phyloP scores from a whole-genome alignment of 1,140 invertebrate genomes.

The Sitodiplosis mosellana region DNA sequence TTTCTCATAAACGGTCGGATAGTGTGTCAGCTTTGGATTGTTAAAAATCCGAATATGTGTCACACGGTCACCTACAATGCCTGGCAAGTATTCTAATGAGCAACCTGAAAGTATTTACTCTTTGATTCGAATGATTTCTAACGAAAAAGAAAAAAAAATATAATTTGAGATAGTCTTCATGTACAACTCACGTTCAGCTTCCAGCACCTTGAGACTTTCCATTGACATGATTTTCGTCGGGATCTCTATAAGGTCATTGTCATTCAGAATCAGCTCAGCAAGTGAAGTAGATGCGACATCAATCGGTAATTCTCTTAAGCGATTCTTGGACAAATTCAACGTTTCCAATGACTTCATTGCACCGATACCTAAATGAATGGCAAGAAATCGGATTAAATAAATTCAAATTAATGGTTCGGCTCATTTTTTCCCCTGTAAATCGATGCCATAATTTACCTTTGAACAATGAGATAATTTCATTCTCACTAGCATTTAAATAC shows the following conservation, averaged over 20 bases:
- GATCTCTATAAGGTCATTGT: slow-evolving; percentile 19
- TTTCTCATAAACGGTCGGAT: slow-evolving; percentile 20
- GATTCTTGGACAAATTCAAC: slow-evolving; percentile 19
- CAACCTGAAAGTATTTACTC: slow-evolving; percentile 12
- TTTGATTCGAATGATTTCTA: not conserved
- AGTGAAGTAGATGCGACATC: slow-evolving; percentile 17
- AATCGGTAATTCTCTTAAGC: slow-evolving; percentile 15
- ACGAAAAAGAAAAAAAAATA: not conserved
- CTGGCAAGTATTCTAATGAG: slow-evolving; percentile 17
- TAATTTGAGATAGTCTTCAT: no score
- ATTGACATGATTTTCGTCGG: slow-evolving; percentile 20
- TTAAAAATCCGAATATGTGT: slow-evolving; percentile 22
- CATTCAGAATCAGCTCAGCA: slow-evolving; percentile 21
- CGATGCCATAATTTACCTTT: slow-evolving; percentile 11
- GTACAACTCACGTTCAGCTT: slow-evolving; percentile 22
- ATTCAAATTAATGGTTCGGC: slow-evolving; percentile 7
- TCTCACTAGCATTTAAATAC: slow-evolving; percentile 18
- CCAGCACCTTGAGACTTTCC: slow-evolving; percentile 16
- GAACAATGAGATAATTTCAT: slow-evolving; percentile 16
- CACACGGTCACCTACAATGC: slow-evolving; percentile 20
- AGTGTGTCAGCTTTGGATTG: slow-evolving; percentile 19
- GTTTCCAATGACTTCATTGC: slow-evolving; percentile 12
- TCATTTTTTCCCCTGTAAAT: slow-evolving; percentile 7
- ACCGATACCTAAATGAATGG: not conserved
- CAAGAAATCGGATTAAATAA: not conserved